Conservation (phyloP, 2,888 invertebrate genomes). For the Melipona bicolor region DNA sequence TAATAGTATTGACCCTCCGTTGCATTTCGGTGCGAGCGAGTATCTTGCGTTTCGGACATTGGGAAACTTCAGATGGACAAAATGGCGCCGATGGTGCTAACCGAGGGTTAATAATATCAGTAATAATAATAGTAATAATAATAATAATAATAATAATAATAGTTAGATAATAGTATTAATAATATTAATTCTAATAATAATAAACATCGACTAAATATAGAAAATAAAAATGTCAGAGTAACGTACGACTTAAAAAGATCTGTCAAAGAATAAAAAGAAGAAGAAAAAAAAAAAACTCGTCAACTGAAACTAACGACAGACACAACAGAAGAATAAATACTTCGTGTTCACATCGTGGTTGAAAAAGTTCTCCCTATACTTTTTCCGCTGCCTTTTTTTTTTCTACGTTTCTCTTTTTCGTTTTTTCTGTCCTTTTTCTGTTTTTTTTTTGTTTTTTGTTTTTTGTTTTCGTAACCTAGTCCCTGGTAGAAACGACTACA, state of each 20-base stretch:
- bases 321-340: slow-evolving; percentile 10
- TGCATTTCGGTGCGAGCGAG: not conserved
- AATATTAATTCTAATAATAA: not conserved
- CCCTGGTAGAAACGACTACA: slow-evolving; percentile 23
- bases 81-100: not conserved
- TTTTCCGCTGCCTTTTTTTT: not conserved
- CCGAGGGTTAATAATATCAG: not conserved
- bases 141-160: not conserved
- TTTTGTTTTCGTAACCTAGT: not conserved
- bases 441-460: too few relatives aligned
- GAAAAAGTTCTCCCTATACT: not conserved
- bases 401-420: not conserved
- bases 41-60: not conserved
- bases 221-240: slow-evolving; percentile 2
- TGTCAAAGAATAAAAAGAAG: not conserved
- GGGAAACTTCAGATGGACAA: not conserved
- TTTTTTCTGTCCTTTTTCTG: not conserved
- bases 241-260: not conserved
- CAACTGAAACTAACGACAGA: not conserved
- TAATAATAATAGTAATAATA: not conserved
- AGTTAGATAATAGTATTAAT: not conserved
- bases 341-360: not conserved
- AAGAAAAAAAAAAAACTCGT: not conserved
- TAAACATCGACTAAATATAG: slow-evolving; percentile 11
- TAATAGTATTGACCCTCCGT: not conserved